Conservation (phyloP, 2,888 invertebrate species). For the Pachliopta kotzebuea region DNA sequence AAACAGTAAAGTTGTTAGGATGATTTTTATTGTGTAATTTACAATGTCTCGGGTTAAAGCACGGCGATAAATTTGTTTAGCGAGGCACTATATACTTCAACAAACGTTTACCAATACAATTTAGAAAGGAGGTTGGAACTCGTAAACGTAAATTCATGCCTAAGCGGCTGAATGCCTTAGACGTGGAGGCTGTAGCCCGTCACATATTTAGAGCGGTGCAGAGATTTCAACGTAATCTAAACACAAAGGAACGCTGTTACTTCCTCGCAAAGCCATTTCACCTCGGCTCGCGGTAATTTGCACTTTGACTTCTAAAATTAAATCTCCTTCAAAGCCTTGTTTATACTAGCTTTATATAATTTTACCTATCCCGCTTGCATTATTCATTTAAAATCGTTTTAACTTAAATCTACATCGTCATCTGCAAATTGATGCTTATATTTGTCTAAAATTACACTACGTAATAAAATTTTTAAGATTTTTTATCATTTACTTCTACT, state of each 20-base stretch:
- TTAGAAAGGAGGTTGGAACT: slow-evolving; percentile 46
- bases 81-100: slow-evolving; percentile 45
- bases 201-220: slow-evolving; percentile 48
- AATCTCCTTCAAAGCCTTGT: slow-evolving; percentile 41
- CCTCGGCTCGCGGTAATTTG: slow-evolving; percentile 49
- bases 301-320: slow-evolving; percentile 52
- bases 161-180: slow-evolving; percentile 51
- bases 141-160: slow-evolving; percentile 56
- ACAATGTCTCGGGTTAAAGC: neutral
- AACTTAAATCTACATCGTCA: neutral
- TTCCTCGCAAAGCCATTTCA: slow-evolving; percentile 39
- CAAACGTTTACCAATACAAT: slow-evolving; percentile 48
- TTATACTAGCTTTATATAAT: slow-evolving; percentile 12
- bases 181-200: slow-evolving; percentile 47
- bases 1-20: neutral
- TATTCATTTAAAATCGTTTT: neutral
- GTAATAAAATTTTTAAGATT: too few species aligned
- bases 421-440: neutral
- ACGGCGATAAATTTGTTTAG: slow-evolving; percentile 37
- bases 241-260: slow-evolving; percentile 45
- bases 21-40: slow-evolving; percentile 8
- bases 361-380: slow-evolving; percentile 4
- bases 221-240: slow-evolving; percentile 44
- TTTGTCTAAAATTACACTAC: neutral
- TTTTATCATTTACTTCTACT: too few species aligned